phyloP scores from a whole-genome alignment of 2,888 invertebrate species.

The Rotaria socialis region DNA sequence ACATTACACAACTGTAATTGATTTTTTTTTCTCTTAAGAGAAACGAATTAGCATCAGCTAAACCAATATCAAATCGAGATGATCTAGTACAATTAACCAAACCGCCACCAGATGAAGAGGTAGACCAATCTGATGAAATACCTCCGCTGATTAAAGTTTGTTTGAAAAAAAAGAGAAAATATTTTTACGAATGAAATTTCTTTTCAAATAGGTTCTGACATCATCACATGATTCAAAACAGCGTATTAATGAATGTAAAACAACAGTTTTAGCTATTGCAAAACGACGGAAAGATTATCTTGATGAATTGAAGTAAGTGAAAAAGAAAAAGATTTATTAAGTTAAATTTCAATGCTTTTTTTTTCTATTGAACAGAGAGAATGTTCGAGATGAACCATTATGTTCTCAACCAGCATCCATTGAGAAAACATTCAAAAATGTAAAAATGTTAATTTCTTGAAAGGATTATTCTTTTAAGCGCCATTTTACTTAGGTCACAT shows the following conservation, averaged over 20 bases:
- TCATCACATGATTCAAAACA: background rate
- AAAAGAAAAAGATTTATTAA: no score
- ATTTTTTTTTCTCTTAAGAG: background rate
- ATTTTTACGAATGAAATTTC: no score
- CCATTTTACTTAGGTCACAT: conserved; percentile 12
- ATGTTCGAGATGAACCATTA: background rate
- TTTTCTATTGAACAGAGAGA: background rate
- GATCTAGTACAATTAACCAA: background rate
- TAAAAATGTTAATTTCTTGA: background rate
- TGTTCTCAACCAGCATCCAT: background rate
- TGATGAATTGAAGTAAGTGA: background rate
- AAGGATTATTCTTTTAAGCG: background rate
- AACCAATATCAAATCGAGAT: background rate
- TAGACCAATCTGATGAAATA: background rate
- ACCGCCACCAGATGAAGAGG: background rate
- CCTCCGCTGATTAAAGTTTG: background rate
- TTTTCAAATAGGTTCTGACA: background rate
- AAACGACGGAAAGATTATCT: background rate
- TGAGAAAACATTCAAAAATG: background rate
- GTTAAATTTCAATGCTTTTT: background rate
- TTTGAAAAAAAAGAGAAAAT: no score
- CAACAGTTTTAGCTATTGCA: conserved; percentile 21
- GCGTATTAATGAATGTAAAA: conserved; percentile 8
- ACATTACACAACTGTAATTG: no score
- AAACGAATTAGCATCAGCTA: background rate